Evolutionary conservation across 2,113 vertebrate genomes (phyloP), one percentile per base, ranked within the genome.

Genomic region (Aldabrachelys gigantea): DNA sequence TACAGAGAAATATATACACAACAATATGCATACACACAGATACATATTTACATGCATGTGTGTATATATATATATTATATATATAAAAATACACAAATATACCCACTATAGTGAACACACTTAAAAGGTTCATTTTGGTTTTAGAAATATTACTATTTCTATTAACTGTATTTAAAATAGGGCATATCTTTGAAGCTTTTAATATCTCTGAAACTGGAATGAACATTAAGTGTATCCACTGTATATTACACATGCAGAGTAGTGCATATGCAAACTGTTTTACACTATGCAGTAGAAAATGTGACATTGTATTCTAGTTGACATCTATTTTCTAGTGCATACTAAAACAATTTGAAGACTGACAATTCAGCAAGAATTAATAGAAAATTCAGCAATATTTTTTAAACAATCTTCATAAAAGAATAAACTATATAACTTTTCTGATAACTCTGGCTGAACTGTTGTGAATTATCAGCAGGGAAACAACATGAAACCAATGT

Each of bases 21-120:
- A 5, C 53, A 0, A 75, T 13, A 82, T 11, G 38, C 0, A 0
- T 5, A 21, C 5, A 12, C 24, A 72, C n/a, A 22, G 19, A 72
- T 41, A 41, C 41, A 24, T 41, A 38, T 41, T 49, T 49, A 49
- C 47, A 50, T 38, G 47, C 47, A 7, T 49, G 47, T 10, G 10
- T 49, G 10, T 49, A 19, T 65, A 4, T n/a, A n/a, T 21, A 22
- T 21, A 41, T 25, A 75, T 24, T 47, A 16, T 29, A 27, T 25
- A 47, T 22, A 27, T 3, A 44, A 5, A 76, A 8, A 27, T 24
- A 78, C 38, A 44, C 11, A 44, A 5, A 76, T 0, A 27, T 16
- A 78, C 38, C 27, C 41, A 44, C 75, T 53, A 16, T 79, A 75
- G 27, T 21, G 81, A 17, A 6, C 27, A 25, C 21, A 21, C 5